Base-by-base conservation (phyloP, 1,140 invertebrate genomes). In the Bombus pyrosoma region DNA sequence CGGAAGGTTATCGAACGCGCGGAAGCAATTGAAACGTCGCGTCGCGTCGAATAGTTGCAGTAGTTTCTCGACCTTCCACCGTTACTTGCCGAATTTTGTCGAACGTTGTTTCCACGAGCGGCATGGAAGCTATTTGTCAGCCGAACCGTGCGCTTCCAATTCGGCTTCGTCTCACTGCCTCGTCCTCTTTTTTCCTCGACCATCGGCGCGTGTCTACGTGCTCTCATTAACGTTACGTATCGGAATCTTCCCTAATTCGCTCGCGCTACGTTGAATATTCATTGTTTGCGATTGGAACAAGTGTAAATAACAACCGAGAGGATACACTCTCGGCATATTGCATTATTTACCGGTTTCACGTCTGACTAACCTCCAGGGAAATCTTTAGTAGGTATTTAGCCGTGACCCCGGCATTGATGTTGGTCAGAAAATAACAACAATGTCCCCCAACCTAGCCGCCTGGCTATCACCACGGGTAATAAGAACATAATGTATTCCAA, bases 381-480 rank as follows among this genome's bases (percentile, higher is more conserved):
- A 76, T 81, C 71, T 81, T 75, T 81, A 75, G 83, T 71, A 32
- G 41, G 83, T 85, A 85, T 85, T 81, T 85, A 85, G n/a, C 83
- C 71, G 43, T 81, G 78, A 85, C 78, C 77, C 71, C 34, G 59
- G 43, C 39, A 57, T 81, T 34, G 77, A 68, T 59, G 78, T 47
- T 22, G 78, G 12, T 13, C 12, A 81, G 39, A 39, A 76, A 77
- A 64, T 57, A 76, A 37, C 71, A 75, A 81, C 66, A 72, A 87
- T 62, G 28, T 37, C 41, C 22, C 18, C 1, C 57, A 10, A 62
- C 12, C 59, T n/a, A 62, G 28, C 59, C 39, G 10, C 10, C 81
- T 25, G n/a, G 47, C 43, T 62, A 43, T 32, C 74, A 83, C 69
- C 78, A 80, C 69, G 72, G 77, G 73, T 59, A 81, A 85, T 77